phyloP scores from a whole-genome alignment of 2,113 vertebrate genomes.

The Larimichthys polyactis region DNA sequence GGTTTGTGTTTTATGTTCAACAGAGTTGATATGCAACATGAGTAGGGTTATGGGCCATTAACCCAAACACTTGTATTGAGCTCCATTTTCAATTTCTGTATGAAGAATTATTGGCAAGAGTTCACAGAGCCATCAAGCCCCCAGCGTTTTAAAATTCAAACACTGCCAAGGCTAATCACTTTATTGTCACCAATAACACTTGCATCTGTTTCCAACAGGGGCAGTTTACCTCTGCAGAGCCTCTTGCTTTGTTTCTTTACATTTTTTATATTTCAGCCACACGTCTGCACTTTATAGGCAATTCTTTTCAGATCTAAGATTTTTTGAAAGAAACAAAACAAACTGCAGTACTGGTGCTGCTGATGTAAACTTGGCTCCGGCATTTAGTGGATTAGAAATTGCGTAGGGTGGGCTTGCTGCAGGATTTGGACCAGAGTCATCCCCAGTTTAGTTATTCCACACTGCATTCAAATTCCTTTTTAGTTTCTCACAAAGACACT shows the following conservation, averaged over 20 bases:
- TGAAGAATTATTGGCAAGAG: background rate
- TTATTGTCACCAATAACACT: constrained; percentile 3
- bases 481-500: background rate
- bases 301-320: background rate
- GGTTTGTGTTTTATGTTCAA: background rate
- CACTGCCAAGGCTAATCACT: background rate
- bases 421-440: constrained; percentile 32
- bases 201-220: background rate
- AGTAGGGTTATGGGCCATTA: background rate
- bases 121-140: too few relatives aligned
- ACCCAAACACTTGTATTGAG: background rate
- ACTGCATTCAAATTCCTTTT: constrained; percentile 7
- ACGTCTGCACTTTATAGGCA: background rate
- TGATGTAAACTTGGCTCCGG: background rate
- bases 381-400: constrained; percentile 10
- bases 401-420: constrained; percentile 16
- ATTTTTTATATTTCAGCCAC: constrained; percentile 4
- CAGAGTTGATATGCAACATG: background rate
- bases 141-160: too few relatives aligned
- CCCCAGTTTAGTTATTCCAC: constrained; percentile 9
- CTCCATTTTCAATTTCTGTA: background rate
- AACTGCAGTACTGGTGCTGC: background rate
- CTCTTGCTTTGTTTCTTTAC: background rate
- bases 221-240: background rate
- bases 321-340: background rate